Evolutionary conservation across 1,140 invertebrate species (phyloP), one percentile per base, ranked within the genome.

Genomic region (Megathymus violae): DNA sequence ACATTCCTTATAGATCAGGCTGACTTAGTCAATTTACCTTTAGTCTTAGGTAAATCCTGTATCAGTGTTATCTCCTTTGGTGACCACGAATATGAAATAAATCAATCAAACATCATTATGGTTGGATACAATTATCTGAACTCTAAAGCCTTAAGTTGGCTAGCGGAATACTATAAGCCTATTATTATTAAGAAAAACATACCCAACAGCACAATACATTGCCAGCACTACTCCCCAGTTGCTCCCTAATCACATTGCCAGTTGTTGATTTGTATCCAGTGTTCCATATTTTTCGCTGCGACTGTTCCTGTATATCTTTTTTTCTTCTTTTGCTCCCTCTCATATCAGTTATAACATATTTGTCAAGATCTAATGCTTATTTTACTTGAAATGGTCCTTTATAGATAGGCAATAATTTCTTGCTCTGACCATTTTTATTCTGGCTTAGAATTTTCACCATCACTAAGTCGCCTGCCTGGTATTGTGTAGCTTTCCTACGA

Each of bases 301-400:
- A 11, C 38, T 10, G 38, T 14, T 3, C 65, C 66, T 46, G 5
- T 46, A 43, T 64, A 64, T 7, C 1, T 16, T 17, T 46, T 54
- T 7, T 16, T 31, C n/a, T 14, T 17, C 66, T 60, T 52, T 62
- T 16, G 56, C 15, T 19, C 0, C 58, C 51, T 22, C 15, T 31
- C 1, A 69, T 1, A 25, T 69, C 58, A 0, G n/a, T 34, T 1
- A 69, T 14, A 14, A 51, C 44, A 38, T 64, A 69, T 17, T 58
- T 62, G 17, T 65, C 62, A 13, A 65, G 58, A 3, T 19, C 58
- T 1, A 69, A 3, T 4, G 44, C 7, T 13, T 69, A 59, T 22
- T 51, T 65, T 14, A 62, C 17, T 19, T 11, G 17, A 44, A 69
- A 58, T 1, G 67, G 67, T 0, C 67, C 67, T 31, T 62, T 69